phyloP scores from a whole-genome alignment of 2,888 invertebrate genomes.

The Hybos culiciformis region DNA sequence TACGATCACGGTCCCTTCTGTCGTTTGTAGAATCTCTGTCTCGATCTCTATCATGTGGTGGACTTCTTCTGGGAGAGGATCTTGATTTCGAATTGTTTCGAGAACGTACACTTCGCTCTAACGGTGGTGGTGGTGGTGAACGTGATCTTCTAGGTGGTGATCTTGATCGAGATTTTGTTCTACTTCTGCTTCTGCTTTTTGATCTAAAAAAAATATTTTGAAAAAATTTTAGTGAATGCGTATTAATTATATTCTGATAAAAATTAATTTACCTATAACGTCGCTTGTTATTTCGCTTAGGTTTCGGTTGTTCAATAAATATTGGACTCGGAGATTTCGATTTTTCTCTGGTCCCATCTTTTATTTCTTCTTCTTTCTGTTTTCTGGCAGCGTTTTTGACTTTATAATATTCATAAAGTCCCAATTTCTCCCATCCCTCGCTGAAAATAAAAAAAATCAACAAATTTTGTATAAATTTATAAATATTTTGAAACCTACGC shows the following conservation, averaged over 20 bases:
- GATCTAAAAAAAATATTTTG: constrained; percentile 24
- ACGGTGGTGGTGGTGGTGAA: constrained; percentile 20
- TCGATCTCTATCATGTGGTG: constrained; percentile 18
- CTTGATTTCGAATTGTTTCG: constrained; percentile 34
- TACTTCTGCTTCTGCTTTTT: constrained; percentile 39
- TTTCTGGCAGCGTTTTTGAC: constrained; percentile 85
- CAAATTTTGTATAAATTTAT: neutral
- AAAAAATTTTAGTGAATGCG: neutral
- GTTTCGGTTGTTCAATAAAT: constrained; percentile 51
- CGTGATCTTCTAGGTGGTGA: constrained; percentile 38
- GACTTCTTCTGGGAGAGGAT: constrained; percentile 37
- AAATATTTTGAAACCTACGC: constrained; percentile 41
- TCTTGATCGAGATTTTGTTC: constrained; percentile 21
- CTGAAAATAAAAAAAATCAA: constrained; percentile 33
- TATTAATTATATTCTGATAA: too few species aligned
- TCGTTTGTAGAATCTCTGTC: constrained; percentile 16
- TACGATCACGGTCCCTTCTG: constrained; percentile 26
- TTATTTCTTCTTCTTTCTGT: constrained; percentile 72
- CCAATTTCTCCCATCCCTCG: constrained; percentile 98
- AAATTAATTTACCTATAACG: constrained; percentile 47
- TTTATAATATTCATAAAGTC: constrained; percentile 94
- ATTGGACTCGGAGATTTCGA: constrained; percentile 73
- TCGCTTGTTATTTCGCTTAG: constrained; percentile 37
- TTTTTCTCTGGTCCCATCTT: constrained; percentile 51
- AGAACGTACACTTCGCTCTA: constrained; percentile 17